These are phyloP conservation scores for Paramormyrops hopkinsi DNA, from an alignment of 2,797 vertebrate species.

Conservation along the genomic window DNA sequence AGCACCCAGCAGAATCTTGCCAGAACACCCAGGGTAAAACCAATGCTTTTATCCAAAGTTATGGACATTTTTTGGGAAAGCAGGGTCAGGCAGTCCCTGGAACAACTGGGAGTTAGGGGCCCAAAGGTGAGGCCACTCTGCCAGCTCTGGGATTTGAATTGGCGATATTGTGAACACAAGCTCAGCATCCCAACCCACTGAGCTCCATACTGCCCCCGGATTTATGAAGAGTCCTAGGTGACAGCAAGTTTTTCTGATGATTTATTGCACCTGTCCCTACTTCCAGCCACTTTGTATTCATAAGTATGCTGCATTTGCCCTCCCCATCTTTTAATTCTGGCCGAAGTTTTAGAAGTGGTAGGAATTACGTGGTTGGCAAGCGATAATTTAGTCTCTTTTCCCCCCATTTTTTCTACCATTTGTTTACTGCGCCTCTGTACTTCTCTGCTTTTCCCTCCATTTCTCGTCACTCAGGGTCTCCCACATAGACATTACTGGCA, in stretches of 20 bases:
- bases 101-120: neutral
- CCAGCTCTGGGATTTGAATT: neutral
- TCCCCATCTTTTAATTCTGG: neutral
- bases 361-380: neutral
- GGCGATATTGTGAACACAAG: neutral
- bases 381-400: neutral
- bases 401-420: neutral
- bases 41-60: neutral
- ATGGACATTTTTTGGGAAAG: neutral
- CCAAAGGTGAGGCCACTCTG: neutral
- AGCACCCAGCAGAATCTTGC: neutral
- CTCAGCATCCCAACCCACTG: neutral
- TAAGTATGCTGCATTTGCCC: neutral
- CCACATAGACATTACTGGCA: neutral
- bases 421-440: neutral
- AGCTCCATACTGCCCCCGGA: neutral
- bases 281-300: neutral
- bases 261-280: neutral
- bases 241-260: neutral
- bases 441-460: neutral
- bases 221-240: neutral
- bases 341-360: neutral
- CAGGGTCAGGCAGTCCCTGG: neutral
- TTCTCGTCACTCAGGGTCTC: neutral
- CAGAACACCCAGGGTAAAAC: neutral